These are phyloP conservation scores for Rhabditophanes sp. DNA, from an alignment of 2,888 invertebrate genomes.

Conservation along the genomic window DNA sequence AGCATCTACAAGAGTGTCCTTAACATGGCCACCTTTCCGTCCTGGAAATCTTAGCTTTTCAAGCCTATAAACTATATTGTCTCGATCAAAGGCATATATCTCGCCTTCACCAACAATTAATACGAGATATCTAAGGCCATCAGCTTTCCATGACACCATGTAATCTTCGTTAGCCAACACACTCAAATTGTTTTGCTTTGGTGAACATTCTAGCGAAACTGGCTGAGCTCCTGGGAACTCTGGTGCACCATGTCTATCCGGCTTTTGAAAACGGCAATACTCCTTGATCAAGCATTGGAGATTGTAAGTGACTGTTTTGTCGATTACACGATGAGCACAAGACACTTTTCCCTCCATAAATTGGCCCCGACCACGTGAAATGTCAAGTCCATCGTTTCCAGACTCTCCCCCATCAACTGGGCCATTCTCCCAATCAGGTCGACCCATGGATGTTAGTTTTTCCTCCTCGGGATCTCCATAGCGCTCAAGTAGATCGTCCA, in stretches of 20 bases:
- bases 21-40: constrained; percentile 48
- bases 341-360: constrained; percentile 36
- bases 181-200: constrained; percentile 54
- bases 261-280: too few relatives aligned
- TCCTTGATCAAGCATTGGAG: constrained; percentile 14
- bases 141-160: constrained; percentile 96
- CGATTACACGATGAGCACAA: constrained; percentile 13
- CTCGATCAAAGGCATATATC: constrained; percentile 82
- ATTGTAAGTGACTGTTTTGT: constrained; percentile 9
- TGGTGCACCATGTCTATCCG: too few relatives aligned
- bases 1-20: constrained; percentile 31
- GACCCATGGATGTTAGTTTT: constrained; percentile 14
- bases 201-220: constrained; percentile 67
- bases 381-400: neutral
- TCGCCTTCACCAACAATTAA: constrained; percentile 68
- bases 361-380: constrained; percentile 1
- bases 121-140: constrained; percentile 95
- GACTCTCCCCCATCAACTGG: constrained; percentile 2
- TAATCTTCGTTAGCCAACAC: constrained; percentile 67
- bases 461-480: constrained; percentile 62
- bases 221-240: constrained; percentile 95
- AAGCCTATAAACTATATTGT: constrained; percentile 73
- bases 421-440: constrained; percentile 24
- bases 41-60: constrained; percentile 64
- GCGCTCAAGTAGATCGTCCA: constrained; percentile 65